Conservation (phyloP, 2,888 invertebrate species). For the Metopia argyrocephala region DNA sequence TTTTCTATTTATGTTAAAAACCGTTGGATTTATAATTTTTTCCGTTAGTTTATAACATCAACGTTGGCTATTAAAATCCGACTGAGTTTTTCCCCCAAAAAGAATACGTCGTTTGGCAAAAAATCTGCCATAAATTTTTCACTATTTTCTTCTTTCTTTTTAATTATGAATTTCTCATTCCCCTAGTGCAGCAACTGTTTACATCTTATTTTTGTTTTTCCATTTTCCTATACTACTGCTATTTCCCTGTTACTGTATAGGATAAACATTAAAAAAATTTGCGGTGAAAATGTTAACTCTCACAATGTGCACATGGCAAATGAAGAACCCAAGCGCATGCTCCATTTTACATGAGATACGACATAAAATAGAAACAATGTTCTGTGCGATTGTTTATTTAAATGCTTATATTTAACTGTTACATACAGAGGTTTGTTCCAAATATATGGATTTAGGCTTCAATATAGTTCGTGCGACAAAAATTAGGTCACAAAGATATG, state of each 20-base stretch:
- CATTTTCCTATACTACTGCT: constrained; percentile 21
- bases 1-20: constrained; percentile 38
- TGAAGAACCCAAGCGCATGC: constrained; percentile 44
- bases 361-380: not conserved
- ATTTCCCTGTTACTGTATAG: constrained; percentile 6
- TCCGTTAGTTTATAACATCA: constrained; percentile 53
- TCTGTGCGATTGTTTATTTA: constrained; percentile 20
- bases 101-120: constrained; percentile 13
- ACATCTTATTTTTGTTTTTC: constrained; percentile 1
- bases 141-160: not conserved
- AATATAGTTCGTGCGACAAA: constrained; percentile 4
- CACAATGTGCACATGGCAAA: constrained; percentile 54
- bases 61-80: constrained; percentile 56
- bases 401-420: not conserved
- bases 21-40: constrained; percentile 28
- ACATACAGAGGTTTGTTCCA: constrained; percentile 41
- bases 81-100: constrained; percentile 50
- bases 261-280: constrained; percentile 45
- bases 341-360: constrained; percentile 54
- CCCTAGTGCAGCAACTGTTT: not conserved
- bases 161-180: constrained; percentile 24
- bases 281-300: constrained; percentile 52
- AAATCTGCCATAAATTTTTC: not conserved
- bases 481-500: constrained; percentile 45
- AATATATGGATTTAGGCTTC: not conserved